A percentile compares a stretch with the other conserved stretches of the same genome.
Conservation (phyloP, 2,797 vertebrate genomes). For the Fistularia tabacaria region DNA sequence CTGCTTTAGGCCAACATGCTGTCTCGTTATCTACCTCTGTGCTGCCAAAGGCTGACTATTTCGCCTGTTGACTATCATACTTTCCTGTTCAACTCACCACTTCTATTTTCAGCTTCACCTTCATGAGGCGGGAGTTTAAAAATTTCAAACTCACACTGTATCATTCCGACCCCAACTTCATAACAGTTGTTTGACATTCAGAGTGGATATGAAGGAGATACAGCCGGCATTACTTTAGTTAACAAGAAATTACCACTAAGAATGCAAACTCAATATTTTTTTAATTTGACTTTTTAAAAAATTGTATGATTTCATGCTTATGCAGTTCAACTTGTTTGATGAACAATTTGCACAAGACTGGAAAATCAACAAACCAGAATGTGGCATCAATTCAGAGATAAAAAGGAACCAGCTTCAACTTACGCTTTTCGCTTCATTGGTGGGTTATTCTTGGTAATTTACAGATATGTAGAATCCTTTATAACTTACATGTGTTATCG, state of each 20-base stretch:
- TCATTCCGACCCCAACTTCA: constrained; percentile 46
- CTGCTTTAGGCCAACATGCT: constrained; percentile 1
- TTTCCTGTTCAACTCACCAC: constrained; percentile 45
- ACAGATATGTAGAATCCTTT: constrained; percentile 35
- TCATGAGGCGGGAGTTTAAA: constrained; percentile 39
- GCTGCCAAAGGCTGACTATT: constrained; percentile 33
- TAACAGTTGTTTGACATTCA: constrained; percentile 23
- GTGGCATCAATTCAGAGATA: background rate
- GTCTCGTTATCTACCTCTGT: constrained; percentile 38
- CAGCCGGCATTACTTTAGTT: constrained; percentile 2
- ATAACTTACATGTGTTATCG: constrained; percentile 54
- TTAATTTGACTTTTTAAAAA: too few species aligned
- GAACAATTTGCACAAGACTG: too few species aligned
- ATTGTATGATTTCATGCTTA: too few species aligned
- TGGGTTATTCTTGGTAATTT: too few species aligned
- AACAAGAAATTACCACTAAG: constrained; percentile 8
- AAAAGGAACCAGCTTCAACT: constrained; percentile 1
- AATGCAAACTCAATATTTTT: too few species aligned
- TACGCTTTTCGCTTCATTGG: constrained; percentile 9
- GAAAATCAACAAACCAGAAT: too few species aligned
- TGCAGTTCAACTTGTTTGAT: too few species aligned
- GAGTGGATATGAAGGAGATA: background rate
- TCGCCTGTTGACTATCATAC: constrained; percentile 24
- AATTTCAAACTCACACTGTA: constrained; percentile 32
- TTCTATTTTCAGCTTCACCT: constrained; percentile 52